Base-by-base conservation (phyloP, 2,113 vertebrate species). In the Saccopteryx leptura region DNA sequence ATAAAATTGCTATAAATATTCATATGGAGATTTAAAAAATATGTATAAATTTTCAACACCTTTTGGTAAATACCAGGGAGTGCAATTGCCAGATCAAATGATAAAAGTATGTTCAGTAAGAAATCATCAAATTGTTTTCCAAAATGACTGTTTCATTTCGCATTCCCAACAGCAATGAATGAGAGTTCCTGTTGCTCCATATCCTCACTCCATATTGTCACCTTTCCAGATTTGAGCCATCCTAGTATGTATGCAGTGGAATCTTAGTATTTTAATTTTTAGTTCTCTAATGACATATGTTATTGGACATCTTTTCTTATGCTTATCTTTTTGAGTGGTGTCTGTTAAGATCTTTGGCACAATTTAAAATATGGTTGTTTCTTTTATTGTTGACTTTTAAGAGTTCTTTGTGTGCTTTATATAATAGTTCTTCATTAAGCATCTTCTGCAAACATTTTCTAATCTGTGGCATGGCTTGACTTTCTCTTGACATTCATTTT, bases 401-500 rank as follows among this genome's bases (percentile, higher is more conserved):
- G 17, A 76, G 14, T 79, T 56, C 23, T 71, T 39, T 66, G 12
- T 75, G 26, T 86, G n/a, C 56, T 90, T 84, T 78, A n/a, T 19
- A 46, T 28, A 39, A 52, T 3, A 60, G 2, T 39, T 5, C 2
- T 78, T 91, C 79, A 83, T 83, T 12, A 54, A 14, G 68, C 52
- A 7, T 94, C 63, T 88, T 95, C 88, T 60, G n/a, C 60, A 68
- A 79, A 72, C 46, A 86, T 8, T 24, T 79, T 91, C 5, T 19
- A 17, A 14, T 72, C 4, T 78, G 26, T 65, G 46, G 19, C n/a
- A 89, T 85, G 0, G 71, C 26, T 94, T 92, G 23, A 26, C 52
- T 26, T 71, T 87, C 18, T 56, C n/a, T 61, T 50, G 68, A 86
- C 33, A 76, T 61, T 95, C 39, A 74, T 18, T 75, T 93, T 93